Base-by-base conservation (phyloP, 1,140 invertebrate genomes). In the Cotesia glomerata region DNA sequence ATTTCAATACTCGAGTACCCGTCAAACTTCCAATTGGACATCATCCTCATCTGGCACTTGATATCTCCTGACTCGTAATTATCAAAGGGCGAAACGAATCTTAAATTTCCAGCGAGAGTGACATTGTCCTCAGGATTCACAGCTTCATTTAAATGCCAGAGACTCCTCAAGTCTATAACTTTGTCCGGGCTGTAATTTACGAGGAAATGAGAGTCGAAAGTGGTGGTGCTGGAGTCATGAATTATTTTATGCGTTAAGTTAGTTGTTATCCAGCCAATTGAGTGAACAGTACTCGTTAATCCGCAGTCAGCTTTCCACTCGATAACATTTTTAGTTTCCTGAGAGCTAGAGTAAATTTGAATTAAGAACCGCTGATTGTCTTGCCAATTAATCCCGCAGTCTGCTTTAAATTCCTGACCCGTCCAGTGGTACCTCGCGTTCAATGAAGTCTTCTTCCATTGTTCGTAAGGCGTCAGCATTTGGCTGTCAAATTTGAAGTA, bases 391-490 rank as follows among this genome's bases (percentile, higher is more conserved):
- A 88, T 79, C 26, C 85, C 85, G 4, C 87, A 84, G 63, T 85
- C 86, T 0, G 83, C 74, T 11, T 69, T 63, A 3, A 89, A 78
- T 65, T 80, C 83, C 34, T 83, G 81, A 0, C 76, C 76, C 1
- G 74, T 76, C 73, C 88, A 88, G 16, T 79, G 62, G 68, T 86
- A 89, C 51, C 89, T 89, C 54, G 89, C 82, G 75, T 89, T 89
- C 0, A 94, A 84, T 16, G 89, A 90, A 16, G 92, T 93, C 49
- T 89, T 90, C 66, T 86, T 89, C 92, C 93, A 94, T n/a, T 91
- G 90, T 3, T 90, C 85, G 76, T 94, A 93, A 0, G 93, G 93
- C 1, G 93, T 94, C 0, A 89, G 82, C 8, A 94, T 76, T 69
- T 91, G 89, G 4, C 85, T 86, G 52, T 88, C 84, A 26, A 90